A percentile compares a stretch with the other conserved stretches of the same genome.
phyloP scores from a whole-genome alignment of 2,113 vertebrate species.

The Erythrocercus mccallii region DNA sequence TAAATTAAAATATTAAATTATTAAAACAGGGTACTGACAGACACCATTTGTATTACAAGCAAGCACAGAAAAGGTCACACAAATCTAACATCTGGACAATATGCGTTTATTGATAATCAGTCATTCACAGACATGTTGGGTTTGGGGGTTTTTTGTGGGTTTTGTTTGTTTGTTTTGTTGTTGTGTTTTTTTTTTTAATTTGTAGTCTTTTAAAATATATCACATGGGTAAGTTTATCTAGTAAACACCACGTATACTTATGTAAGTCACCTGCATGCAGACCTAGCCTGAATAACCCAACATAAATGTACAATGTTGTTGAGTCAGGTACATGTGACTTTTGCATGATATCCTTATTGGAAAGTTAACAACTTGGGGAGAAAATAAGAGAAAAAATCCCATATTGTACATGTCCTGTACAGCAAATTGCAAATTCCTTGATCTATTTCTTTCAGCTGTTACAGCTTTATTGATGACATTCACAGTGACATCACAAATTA shows the following conservation, averaged over 20 bases:
- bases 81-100: background rate
- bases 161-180: background rate
- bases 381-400: background rate
- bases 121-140: background rate
- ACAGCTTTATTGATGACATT: background rate
- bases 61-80: background rate
- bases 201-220: background rate
- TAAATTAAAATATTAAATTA: background rate
- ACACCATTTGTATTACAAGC: background rate
- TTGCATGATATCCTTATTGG: background rate
- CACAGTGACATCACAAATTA: background rate
- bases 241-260: background rate
- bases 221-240: background rate
- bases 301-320: background rate
- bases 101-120: background rate
- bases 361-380: background rate
- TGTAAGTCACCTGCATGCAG: background rate
- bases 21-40: background rate
- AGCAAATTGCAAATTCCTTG: background rate
- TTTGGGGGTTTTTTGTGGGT: background rate
- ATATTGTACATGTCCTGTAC: background rate
- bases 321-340: background rate
- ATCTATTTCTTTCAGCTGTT: background rate
- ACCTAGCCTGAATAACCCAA: background rate
- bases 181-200: background rate